A percentile compares a stretch with the other conserved stretches of the same genome.
Conservation (phyloP, 2,113 vertebrate genomes). For the Anolis carolinensis region DNA sequence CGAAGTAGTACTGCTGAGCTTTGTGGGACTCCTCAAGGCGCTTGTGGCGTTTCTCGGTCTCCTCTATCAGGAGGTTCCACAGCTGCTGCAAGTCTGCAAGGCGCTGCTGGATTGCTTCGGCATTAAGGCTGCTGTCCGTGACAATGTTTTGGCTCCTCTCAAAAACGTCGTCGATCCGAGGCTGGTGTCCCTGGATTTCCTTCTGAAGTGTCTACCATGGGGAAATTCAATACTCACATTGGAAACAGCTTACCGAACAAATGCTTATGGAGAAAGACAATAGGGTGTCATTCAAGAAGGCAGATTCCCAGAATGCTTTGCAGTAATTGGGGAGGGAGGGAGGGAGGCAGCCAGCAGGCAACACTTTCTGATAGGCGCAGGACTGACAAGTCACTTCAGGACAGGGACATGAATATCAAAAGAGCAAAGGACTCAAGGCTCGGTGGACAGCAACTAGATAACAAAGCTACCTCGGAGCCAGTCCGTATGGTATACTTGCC, state of each 20-base stretch:
- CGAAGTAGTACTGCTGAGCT: slow-evolving; percentile 97
- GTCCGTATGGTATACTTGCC: not conserved
- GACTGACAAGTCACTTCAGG: not conserved
- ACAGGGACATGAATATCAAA: not conserved
- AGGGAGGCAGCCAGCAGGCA: not conserved
- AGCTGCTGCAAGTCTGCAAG: slow-evolving; percentile 84
- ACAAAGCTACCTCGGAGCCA: too few species aligned
- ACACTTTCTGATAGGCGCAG: not conserved
- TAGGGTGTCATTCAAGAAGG: not conserved
- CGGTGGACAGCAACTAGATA: not conserved
- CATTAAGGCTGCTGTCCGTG: slow-evolving; percentile 80
- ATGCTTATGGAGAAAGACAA: slow-evolving; percentile 1
- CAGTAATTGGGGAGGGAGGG: not conserved
- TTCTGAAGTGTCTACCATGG: slow-evolving; percentile 91
- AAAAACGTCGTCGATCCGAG: slow-evolving; percentile 91
- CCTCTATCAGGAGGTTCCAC: slow-evolving; percentile 87
- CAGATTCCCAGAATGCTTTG: not conserved
- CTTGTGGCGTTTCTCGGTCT: slow-evolving; percentile 84
- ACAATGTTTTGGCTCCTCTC: slow-evolving; percentile 88
- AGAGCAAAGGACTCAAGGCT: not conserved
- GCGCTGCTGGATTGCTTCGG: slow-evolving; percentile 83
- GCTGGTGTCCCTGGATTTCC: slow-evolving; percentile 95
- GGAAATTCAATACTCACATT: slow-evolving; percentile 33
- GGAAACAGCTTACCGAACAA: not conserved
- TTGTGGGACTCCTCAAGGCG: slow-evolving; percentile 91